phyloP scores from a whole-genome alignment of 2,113 vertebrate genomes.

The Callopanchax toddi region DNA sequence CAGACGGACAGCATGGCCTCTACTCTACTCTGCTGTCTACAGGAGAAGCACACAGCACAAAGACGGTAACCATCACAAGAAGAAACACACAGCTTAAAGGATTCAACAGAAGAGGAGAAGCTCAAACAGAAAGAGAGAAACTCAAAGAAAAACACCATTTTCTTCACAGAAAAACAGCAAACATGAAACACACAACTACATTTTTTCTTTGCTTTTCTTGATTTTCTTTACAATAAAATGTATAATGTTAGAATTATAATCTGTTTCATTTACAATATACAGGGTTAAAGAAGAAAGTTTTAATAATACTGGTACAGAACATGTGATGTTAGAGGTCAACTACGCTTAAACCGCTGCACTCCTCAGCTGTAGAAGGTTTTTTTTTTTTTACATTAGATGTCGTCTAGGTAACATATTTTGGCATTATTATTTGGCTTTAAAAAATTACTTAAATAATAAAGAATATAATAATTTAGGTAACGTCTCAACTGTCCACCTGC shows the following conservation, averaged over 20 bases:
- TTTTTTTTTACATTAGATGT: conserved; percentile 87
- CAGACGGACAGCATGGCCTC: conserved; percentile 58
- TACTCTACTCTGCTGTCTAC: conserved; percentile 87
- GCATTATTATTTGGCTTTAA: conserved; percentile 85
- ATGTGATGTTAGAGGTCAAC: conserved; percentile 85
- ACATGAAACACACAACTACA: conserved; percentile 94
- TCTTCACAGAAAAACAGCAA: conserved; percentile 84
- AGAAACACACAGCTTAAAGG: conserved; percentile 85
- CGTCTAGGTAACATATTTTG: conserved; percentile 78
- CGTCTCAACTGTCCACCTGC: conserved; percentile 20
- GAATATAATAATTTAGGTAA: conserved; percentile 10
- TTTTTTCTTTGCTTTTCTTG: conserved; percentile 76
- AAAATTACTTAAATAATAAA: conserved; percentile 46
- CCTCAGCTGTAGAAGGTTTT: conserved; percentile 84
- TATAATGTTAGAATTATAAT: conserved; percentile 96
- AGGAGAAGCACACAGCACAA: conserved; percentile 87
- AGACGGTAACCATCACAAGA: conserved; percentile 88
- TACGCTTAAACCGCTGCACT: conserved; percentile 85
- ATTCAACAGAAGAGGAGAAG: conserved; percentile 83
- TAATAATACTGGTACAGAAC: conserved; percentile 88
- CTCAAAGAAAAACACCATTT: conserved; percentile 49
- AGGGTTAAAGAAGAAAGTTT: conserved; percentile 91
- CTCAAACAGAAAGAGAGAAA: conserved; percentile 36
- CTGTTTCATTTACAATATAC: conserved; percentile 98
- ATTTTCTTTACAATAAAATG: conserved; percentile 81